These are phyloP conservation scores for Callipepla californica DNA, from an alignment of 2,113 vertebrate species.

Conservation along the genomic window DNA sequence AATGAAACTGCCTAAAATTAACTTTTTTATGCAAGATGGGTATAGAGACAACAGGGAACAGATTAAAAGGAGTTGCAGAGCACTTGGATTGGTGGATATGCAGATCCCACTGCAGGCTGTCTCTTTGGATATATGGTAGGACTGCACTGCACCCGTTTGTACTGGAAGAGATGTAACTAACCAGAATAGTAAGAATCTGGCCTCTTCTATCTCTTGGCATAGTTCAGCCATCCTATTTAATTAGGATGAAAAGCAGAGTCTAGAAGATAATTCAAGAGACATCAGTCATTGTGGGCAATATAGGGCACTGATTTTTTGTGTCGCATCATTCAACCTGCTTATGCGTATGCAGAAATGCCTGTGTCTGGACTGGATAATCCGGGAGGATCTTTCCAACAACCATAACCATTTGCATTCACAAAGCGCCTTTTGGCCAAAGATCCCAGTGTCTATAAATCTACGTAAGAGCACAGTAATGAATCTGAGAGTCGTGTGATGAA, in stretches of 20 bases:
- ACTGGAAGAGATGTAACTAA: background rate
- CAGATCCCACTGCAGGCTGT: background rate
- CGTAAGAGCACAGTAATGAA: conserved; percentile 12
- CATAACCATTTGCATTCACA: conserved; percentile 35
- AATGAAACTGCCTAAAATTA: conserved; percentile 27
- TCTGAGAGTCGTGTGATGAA: background rate
- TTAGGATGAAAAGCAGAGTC: conserved; percentile 62
- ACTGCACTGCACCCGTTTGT: background rate
- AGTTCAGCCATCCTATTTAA: conserved; percentile 51
- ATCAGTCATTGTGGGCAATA: conserved; percentile 47
- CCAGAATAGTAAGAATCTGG: conserved; percentile 39
- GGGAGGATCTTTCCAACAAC: conserved; percentile 31
- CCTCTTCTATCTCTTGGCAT: conserved; percentile 15
- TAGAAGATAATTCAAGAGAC: conserved; percentile 55
- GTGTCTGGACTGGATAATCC: conserved; percentile 13
- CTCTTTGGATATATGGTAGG: background rate
- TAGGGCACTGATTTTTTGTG: conserved; percentile 23
- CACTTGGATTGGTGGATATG: background rate
- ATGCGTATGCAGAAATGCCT: conserved; percentile 38
- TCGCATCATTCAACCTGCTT: conserved; percentile 10
- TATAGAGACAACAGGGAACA: background rate
- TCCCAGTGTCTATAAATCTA: conserved; percentile 14
- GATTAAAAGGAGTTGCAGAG: background rate
- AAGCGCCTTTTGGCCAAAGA: background rate
- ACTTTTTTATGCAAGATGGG: background rate